Percentiles rank a stretch among this genome's conserved stretches.
Conservation (phyloP, 1,140 invertebrate species). For the Zaprionus ghesquierei region DNA sequence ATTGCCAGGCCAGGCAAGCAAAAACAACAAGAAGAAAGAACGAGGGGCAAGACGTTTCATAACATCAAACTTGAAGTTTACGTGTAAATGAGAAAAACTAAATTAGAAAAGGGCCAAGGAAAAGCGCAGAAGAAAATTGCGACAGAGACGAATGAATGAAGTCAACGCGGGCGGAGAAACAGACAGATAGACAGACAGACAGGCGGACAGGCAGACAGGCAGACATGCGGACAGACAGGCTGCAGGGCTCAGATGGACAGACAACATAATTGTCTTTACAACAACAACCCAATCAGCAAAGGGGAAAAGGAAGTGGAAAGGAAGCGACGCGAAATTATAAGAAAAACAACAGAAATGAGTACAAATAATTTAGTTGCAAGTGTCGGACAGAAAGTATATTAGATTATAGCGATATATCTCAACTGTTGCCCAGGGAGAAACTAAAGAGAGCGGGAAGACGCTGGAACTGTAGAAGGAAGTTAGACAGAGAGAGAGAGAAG, state of each 20-base stretch:
- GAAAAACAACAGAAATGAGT: conserved; percentile 4
- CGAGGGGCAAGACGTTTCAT: conserved; percentile 31
- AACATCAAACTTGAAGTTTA: conserved; percentile 52
- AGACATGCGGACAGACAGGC: not conserved
- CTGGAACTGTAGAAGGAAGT: not conserved
- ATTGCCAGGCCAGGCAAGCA: conserved; percentile 20
- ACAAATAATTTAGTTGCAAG: conserved; percentile 2
- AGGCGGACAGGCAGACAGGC: conserved; percentile 2
- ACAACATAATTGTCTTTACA: conserved; percentile 71
- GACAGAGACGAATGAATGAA: conserved; percentile 74
- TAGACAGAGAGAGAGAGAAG: not conserved
- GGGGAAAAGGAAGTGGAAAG: not conserved
- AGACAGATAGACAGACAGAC: not conserved
- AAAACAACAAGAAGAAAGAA: conserved; percentile 15
- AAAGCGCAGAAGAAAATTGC: conserved; percentile 16
- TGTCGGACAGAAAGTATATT: not conserved
- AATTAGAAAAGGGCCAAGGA: conserved; percentile 44
- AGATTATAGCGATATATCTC: not conserved
- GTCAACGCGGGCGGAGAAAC: conserved; percentile 25
- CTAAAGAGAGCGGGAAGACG: not conserved
- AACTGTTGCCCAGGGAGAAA: not conserved
- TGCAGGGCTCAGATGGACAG: conserved; percentile 18
- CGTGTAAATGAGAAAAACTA: conserved; percentile 55
- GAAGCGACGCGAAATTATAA: conserved; percentile 3
- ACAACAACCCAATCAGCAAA: conserved; percentile 29